phyloP scores from a whole-genome alignment of 2,888 invertebrate genomes.

The Orchesellides sinensis region DNA sequence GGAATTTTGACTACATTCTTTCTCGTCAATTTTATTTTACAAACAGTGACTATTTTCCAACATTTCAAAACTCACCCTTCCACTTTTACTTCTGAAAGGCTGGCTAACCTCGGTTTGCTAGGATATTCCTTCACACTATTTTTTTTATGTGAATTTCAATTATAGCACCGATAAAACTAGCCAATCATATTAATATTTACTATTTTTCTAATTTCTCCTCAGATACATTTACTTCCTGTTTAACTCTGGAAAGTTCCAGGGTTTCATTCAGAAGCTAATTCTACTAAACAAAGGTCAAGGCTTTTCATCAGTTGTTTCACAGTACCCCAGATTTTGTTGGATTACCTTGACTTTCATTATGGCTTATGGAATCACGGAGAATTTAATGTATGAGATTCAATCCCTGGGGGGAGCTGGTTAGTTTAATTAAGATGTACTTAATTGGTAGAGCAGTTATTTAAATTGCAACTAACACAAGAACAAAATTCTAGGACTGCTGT shows the following conservation, averaged over 20 bases:
- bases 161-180: no score
- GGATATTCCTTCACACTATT: conserved; percentile 31
- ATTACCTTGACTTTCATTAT: neutral
- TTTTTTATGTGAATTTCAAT: conserved; percentile 17
- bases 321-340: conserved; percentile 31
- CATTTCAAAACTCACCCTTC: neutral
- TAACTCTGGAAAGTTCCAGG: no score
- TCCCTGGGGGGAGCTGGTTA: neutral
- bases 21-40: conserved; percentile 8
- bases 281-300: no score
- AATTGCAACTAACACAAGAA: neutral
- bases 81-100: neutral
- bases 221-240: no score
- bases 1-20: conserved; percentile 23
- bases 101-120: conserved; percentile 21
- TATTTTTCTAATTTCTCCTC: no score
- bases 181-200: no score
- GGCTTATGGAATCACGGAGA: conserved; percentile 22
- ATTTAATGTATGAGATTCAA: conserved; percentile 39
- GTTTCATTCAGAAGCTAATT: no score
- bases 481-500: no score
- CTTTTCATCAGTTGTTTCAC: no score
- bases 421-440: neutral
- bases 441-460: neutral
- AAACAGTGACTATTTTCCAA: conserved; percentile 4